phyloP scores from a whole-genome alignment of 2,888 invertebrate genomes.

The Drosophila incognita region DNA sequence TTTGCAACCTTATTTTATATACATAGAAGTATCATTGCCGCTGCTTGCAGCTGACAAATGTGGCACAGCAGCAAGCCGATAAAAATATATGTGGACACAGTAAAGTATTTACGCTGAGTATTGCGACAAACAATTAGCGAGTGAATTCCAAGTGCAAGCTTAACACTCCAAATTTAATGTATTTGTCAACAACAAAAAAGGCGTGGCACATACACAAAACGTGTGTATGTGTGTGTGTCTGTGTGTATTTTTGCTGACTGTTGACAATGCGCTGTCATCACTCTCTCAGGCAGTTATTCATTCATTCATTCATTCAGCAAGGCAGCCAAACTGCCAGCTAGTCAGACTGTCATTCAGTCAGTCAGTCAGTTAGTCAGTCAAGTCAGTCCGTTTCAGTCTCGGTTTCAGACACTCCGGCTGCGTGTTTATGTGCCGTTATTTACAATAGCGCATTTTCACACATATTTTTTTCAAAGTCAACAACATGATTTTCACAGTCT shows the following conservation, averaged over 20 bases:
- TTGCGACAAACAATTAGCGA: conserved; percentile 38
- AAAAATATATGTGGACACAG: not conserved
- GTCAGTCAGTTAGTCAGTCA: conserved; percentile 26
- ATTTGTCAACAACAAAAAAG: conserved; percentile 57
- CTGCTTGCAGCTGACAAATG: conserved; percentile 18
- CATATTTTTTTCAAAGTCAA: conserved; percentile 82
- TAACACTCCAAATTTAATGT: conserved; percentile 68
- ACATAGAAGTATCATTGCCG: conserved; percentile 32
- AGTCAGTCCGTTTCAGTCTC: conserved; percentile 25
- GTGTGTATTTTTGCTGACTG: conserved; percentile 55
- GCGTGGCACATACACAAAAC: conserved; percentile 27
- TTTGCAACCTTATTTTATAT: not conserved
- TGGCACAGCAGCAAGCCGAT: not conserved
- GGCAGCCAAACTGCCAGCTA: conserved; percentile 15
- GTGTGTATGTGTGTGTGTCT: not conserved
- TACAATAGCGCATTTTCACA: conserved; percentile 82
- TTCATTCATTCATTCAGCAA: conserved; percentile 13
- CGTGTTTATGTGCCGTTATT: conserved; percentile 78
- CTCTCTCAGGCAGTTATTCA: conserved; percentile 52
- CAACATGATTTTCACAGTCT: conserved; percentile 79
- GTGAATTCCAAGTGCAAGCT: conserved; percentile 60
- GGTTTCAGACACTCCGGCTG: conserved; percentile 27
- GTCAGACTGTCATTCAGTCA: conserved; percentile 27
- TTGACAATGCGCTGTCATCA: conserved; percentile 69
- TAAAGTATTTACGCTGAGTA: conserved; percentile 31